Percentiles rank a stretch among this genome's conserved stretches.
Evolutionary conservation across 2,888 invertebrate genomes (phyloP).

Genomic region (Cheilosia variabilis): DNA sequence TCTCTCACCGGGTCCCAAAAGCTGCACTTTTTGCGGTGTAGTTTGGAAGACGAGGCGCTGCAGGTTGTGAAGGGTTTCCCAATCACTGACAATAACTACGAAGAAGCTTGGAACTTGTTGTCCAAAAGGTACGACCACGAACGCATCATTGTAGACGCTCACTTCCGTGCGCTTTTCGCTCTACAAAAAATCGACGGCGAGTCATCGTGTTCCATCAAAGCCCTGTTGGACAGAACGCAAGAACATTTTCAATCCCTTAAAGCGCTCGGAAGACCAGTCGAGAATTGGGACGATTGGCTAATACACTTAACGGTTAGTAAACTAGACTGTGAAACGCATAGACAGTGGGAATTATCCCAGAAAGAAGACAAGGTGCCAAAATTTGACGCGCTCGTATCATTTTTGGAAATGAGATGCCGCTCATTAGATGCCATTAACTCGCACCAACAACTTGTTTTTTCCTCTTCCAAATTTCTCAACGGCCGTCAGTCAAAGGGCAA

Average conservation of each 20-base stretch:
- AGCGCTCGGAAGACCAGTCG: slow-evolving; percentile 22
- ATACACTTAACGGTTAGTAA: slow-evolving; percentile 38
- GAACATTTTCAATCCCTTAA: slow-evolving; percentile 30
- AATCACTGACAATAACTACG: slow-evolving; percentile 23
- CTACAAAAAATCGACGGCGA: neutral
- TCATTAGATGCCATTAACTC: no score
- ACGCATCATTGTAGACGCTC: slow-evolving; percentile 41
- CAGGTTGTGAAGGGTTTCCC: slow-evolving; percentile 34
- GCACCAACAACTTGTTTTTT: no score
- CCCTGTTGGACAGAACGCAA: slow-evolving; percentile 1
- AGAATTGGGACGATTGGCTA: slow-evolving; percentile 60
- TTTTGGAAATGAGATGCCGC: no score
- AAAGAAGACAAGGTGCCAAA: no score
- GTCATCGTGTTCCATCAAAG: neutral
- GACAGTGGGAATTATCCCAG: slow-evolving; percentile 20
- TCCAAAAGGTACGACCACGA: slow-evolving; percentile 40
- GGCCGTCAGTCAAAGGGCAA: no score
- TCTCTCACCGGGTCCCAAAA: slow-evolving; percentile 34
- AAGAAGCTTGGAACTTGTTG: slow-evolving; percentile 6
- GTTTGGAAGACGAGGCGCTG: slow-evolving; percentile 36
- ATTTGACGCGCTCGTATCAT: no score
- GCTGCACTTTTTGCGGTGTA: slow-evolving; percentile 46
- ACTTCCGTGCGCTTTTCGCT: slow-evolving; percentile 33
- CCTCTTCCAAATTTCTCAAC: no score
- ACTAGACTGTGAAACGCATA: slow-evolving; percentile 35